phyloP scores from a whole-genome alignment of 2,797 vertebrate species.

The Onychomys leucogaster region DNA sequence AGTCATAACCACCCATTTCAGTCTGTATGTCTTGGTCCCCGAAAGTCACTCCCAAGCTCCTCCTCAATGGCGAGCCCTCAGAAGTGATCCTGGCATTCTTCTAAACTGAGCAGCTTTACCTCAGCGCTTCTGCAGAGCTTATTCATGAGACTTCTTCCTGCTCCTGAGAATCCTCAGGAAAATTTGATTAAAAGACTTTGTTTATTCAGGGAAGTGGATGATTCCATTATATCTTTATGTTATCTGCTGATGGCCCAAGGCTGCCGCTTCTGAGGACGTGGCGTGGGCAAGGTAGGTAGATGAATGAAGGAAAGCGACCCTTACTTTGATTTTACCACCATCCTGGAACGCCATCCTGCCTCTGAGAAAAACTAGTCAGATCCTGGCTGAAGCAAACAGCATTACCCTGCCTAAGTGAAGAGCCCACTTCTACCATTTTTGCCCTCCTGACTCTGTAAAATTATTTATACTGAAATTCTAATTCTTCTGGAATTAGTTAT shows the following conservation, averaged over 20 bases:
- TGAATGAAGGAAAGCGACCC: conserved; percentile 14
- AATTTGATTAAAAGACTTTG: conserved; percentile 61
- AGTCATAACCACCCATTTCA: background rate
- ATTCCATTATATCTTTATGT: conserved; percentile 52
- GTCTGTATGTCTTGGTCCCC: background rate
- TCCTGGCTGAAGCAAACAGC: conserved; percentile 40
- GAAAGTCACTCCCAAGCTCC: background rate
- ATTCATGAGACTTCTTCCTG: conserved; percentile 5
- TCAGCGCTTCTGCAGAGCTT: conserved; percentile 16
- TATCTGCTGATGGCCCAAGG: background rate
- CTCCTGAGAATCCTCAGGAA: conserved; percentile 37
- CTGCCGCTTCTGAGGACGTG: background rate
- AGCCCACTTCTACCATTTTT: background rate
- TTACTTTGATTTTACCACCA: conserved; percentile 15
- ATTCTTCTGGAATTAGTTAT: conserved; percentile 59
- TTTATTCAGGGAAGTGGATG: conserved; percentile 58
- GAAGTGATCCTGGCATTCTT: background rate
- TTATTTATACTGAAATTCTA: conserved; percentile 44
- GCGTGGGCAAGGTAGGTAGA: background rate
- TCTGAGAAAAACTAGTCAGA: background rate
- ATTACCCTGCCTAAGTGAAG: background rate
- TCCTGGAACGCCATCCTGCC: background rate
- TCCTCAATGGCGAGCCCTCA: background rate
- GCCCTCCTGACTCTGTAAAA: conserved; percentile 40
- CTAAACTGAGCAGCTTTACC: conserved; percentile 26